Conservation (phyloP, 1,140 invertebrate species). For the Metaphire vulgaris region DNA sequence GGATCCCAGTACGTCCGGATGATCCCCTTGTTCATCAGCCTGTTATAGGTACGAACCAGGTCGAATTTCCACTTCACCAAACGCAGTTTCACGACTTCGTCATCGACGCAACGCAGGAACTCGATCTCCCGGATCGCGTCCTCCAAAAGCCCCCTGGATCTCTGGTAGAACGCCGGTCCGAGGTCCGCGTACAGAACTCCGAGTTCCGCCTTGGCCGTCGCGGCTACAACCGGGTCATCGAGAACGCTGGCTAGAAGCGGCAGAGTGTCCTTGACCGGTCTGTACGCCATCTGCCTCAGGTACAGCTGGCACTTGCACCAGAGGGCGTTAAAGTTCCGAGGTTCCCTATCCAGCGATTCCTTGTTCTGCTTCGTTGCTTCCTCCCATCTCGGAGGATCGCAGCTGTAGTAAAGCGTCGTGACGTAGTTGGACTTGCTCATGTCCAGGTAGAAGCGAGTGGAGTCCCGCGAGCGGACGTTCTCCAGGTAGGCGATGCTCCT, state of each 20-base stretch:
- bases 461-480: not conserved
- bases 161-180: not conserved
- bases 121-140: not conserved
- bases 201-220: not conserved
- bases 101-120: not conserved
- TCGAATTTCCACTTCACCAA: not conserved
- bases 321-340: not conserved
- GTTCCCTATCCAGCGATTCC: not conserved
- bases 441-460: not conserved
- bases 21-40: not conserved
- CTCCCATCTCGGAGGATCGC: not conserved
- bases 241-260: not conserved
- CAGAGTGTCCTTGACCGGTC: not conserved
- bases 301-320: not conserved
- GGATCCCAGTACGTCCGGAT: not conserved
- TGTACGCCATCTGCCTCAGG: not conserved
- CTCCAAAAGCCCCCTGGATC: not conserved
- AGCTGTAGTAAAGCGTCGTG: not conserved
- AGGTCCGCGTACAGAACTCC: not conserved
- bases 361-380: not conserved
- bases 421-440: not conserved
- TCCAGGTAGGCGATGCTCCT: not conserved
- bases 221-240: too few species aligned
- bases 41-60: not conserved
- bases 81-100: too few species aligned